Conservation (phyloP, 2,888 invertebrate genomes). For the Ctenicera cuprea region DNA sequence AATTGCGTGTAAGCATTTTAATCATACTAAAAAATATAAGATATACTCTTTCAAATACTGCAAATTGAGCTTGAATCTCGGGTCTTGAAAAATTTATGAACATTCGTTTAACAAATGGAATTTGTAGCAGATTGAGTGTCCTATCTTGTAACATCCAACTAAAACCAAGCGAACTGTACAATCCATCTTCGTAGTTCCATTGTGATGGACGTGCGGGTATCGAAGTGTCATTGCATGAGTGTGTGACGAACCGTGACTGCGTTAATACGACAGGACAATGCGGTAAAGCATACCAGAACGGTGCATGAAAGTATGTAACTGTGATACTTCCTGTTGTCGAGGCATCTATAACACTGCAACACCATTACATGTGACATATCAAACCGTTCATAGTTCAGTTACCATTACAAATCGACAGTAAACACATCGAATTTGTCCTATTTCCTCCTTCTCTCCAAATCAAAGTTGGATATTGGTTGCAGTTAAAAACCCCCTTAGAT, state of each 20-base stretch:
- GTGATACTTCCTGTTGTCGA: slow-evolving; percentile 38
- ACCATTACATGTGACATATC: slow-evolving; percentile 19
- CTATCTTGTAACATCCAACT: background rate
- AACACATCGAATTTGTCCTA: background rate
- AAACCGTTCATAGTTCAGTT: slow-evolving; percentile 10
- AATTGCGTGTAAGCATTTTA: too few species aligned
- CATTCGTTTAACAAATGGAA: too few species aligned
- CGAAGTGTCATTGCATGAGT: slow-evolving; percentile 32
- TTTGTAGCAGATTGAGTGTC: too few species aligned
- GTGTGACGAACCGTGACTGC: slow-evolving; percentile 22
- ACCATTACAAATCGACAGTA: background rate
- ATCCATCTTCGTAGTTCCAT: slow-evolving; percentile 19
- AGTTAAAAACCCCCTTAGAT: slow-evolving; percentile 19
- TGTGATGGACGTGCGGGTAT: slow-evolving; percentile 25
- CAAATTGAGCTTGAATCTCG: too few species aligned
- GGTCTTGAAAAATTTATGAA: too few species aligned
- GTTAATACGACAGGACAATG: slow-evolving; percentile 32
- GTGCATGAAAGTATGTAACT: slow-evolving; percentile 42
- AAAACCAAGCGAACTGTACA: background rate
- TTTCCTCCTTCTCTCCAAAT: background rate
- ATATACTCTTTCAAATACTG: too few species aligned
- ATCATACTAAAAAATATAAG: too few species aligned
- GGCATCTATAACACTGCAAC: slow-evolving; percentile 22
- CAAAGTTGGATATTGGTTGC: slow-evolving; percentile 6
- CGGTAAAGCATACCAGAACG: slow-evolving; percentile 43